These are phyloP conservation scores for Panagrolaimus sp. DNA, from an alignment of 1,140 invertebrate species.

Conservation along the genomic window DNA sequence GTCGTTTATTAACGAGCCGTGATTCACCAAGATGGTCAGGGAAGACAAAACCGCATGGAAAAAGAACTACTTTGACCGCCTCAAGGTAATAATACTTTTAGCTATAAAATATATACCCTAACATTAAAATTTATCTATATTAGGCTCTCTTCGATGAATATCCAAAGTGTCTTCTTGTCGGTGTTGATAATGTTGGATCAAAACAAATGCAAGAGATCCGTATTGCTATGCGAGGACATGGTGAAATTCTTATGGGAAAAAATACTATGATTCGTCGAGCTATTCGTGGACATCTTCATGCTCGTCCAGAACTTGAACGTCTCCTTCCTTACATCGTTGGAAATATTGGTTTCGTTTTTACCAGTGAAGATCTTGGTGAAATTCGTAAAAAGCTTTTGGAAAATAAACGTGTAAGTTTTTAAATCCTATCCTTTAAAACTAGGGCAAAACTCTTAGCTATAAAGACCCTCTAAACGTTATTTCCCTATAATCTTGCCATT, in stretches of 20 bases:
- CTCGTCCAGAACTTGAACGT: constrained; percentile 88
- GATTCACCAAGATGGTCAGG: constrained; percentile 85
- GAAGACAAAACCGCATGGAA: constrained; percentile 99
- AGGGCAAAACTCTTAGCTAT: not conserved
- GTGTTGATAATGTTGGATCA: constrained; percentile 65
- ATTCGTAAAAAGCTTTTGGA: constrained; percentile 84
- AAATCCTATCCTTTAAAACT: not conserved
- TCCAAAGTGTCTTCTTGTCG: constrained; percentile 78
- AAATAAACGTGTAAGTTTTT: constrained; percentile 66
- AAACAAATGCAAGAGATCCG: constrained; percentile 99
- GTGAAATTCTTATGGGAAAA: constrained; percentile 95
- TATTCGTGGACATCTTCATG: constrained; percentile 88
- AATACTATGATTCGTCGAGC: constrained; percentile 99
- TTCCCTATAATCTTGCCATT: no score
- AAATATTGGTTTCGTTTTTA: constrained; percentile 99
- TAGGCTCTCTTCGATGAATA: constrained; percentile 94
- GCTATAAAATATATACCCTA: not conserved
- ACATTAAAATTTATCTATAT: constrained; percentile 38
- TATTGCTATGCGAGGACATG: constrained; percentile 65
- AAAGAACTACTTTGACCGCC: constrained; percentile 90
- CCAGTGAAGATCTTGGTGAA: constrained; percentile 85
- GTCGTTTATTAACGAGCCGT: constrained; percentile 20
- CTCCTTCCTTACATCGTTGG: constrained; percentile 82
- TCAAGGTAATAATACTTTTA: constrained; percentile 67
- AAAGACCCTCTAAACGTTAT: no score